Evolutionary conservation across 1,140 invertebrate species (phyloP), one percentile per base, ranked within the genome.

Genomic region (Tenebrio molitor): DNA sequence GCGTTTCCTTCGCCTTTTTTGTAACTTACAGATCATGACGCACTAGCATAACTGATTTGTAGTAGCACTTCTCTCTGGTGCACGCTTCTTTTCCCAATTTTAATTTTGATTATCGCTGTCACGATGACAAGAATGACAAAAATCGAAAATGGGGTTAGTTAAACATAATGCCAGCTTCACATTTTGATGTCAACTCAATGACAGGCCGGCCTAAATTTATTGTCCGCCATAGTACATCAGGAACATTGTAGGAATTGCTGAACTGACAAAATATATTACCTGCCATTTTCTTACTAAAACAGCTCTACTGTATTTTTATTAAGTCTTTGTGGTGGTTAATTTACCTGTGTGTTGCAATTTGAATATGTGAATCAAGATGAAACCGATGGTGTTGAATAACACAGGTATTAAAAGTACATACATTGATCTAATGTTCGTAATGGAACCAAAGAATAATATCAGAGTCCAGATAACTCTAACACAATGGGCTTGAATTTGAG

Each of bases 381-480:
- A 80, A 34, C 76, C 80, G 10, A 84, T 17, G 6, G 84, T 75
- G 39, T 82, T 83, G 62, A 86, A 84, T 0, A 85, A 41, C 5
- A 88, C 77, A 65, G 84, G 84, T 6, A 88, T 74, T 73, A 86
- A 79, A 2, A 87, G 63, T 12, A 85, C 64, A 74, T 85, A 88
- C 2, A 84, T 80, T 46, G 85, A 83, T 69, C 85, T 81, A 15
- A 87, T 78, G 2, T 82, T 80, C 10, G 81, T 75, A 67, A 83
- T 73, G 3, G 87, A 87, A 53, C 84, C 74, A 6, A 83, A 15
- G 14, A 85, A 62, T 1, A 87, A 73, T 3, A 87, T 21, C 2
- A 85, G 14, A 5, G 84, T 81, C 86, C 84, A 89, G 14, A 87
- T 79, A 33, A 86, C 69, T 72, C 85, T 76, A 14, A 78, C 72